Evolutionary conservation across 1,140 invertebrate species (phyloP), one percentile per base, ranked within the genome.

Genomic region (Armadillidium nasatum): DNA sequence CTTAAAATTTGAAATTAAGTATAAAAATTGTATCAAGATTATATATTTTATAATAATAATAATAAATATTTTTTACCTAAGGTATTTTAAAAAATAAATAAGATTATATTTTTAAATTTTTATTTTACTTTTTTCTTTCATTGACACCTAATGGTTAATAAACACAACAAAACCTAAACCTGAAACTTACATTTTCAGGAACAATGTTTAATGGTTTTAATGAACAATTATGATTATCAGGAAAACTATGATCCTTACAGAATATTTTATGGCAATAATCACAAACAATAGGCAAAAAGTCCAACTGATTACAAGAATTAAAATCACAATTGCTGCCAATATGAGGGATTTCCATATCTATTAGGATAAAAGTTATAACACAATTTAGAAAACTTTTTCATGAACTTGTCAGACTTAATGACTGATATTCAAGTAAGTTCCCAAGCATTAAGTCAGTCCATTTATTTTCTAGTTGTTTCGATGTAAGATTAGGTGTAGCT

Each of bases 401-500:
- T 68, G 72, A 78, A 70, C 60, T 78, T 21, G 70, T 33, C 11
- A 44, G 22, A 54, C 73, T 78, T 15, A 73, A 74, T 6, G 73
- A 23, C 45, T 78, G 77, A 19, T 70, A 45, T 22, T 78, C 77
- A 44, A 44, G 72, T 15, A 78, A 70, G 50, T 78, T 67, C 44
- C 73, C 87, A 22, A 95, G 85, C 66, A 90, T 91, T 74, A 94
- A 85, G 85, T 95, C 93, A 71, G 88, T 89, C 93, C 93, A 95
- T 86, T 93, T 94, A 84, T 94, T 91, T 83, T 95, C 93, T 83
- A 96, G 91, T 84, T 97, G 94, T 83, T 91, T 93, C 0, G 96
- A 85, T 4, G 94, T 96, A 83, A 96, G 90, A 82, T 93, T 91
- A 54, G 91, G 91, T 84, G 96, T 94, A 22, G 93, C 93, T 83